Conservation (phyloP, 2,888 invertebrate genomes). For the Drosophila borborema region DNA sequence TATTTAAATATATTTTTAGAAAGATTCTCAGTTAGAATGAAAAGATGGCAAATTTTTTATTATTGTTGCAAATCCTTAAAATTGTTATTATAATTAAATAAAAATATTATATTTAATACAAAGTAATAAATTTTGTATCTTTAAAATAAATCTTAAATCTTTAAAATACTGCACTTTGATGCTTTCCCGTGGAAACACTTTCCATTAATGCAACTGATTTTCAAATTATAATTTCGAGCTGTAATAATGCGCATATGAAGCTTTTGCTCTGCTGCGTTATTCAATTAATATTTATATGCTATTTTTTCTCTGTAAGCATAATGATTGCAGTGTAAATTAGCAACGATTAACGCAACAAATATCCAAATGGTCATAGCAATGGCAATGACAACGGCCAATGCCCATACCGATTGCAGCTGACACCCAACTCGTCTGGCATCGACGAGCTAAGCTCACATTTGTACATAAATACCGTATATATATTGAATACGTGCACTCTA, state of each 20-base stretch:
- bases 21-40: too few species aligned
- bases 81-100: too few species aligned
- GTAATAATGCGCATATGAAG: slow-evolving; percentile 30
- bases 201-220: not conserved
- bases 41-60: too few species aligned
- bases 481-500: slow-evolving; percentile 70
- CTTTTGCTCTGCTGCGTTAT: slow-evolving; percentile 28
- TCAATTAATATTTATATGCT: slow-evolving; percentile 51
- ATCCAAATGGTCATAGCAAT: not conserved
- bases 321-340: slow-evolving; percentile 56
- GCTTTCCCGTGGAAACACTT: slow-evolving; percentile 3
- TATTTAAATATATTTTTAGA: too few species aligned
- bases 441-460: slow-evolving; percentile 49
- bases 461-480: slow-evolving; percentile 53
- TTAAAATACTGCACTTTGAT: too few species aligned
- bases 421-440: slow-evolving; percentile 33
- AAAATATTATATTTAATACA: too few species aligned
- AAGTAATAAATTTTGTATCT: too few species aligned
- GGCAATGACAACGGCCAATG: slow-evolving; percentile 2
- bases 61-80: too few species aligned
- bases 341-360: slow-evolving; percentile 45
- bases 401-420: slow-evolving; percentile 12
- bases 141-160: too few species aligned
- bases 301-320: slow-evolving; percentile 28
- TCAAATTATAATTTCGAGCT: slow-evolving; percentile 25